These are phyloP conservation scores for Sphenodon punctatus DNA, from an alignment of 2,797 vertebrate genomes.

Conservation along the genomic window DNA sequence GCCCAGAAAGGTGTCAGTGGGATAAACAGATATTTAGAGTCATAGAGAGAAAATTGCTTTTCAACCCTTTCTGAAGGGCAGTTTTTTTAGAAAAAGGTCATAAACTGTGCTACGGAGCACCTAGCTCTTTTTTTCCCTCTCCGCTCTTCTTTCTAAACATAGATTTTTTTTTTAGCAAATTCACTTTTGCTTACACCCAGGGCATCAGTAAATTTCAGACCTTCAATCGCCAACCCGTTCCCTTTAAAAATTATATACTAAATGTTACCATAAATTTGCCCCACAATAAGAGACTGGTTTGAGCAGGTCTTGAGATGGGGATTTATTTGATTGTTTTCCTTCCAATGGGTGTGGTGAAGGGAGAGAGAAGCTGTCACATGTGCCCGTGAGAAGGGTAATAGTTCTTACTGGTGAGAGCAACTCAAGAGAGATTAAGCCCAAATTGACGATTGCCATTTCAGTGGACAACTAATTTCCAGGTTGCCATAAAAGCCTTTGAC, in stretches of 20 bases:
- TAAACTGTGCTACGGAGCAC: constrained; percentile 44
- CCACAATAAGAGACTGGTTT: constrained; percentile 53
- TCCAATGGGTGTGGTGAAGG: constrained; percentile 49
- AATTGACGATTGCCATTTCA: constrained; percentile 55
- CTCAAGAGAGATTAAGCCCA: constrained; percentile 46
- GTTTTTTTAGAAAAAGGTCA: constrained; percentile 34
- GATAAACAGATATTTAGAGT: constrained; percentile 75
- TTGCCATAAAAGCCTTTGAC: constrained; percentile 38
- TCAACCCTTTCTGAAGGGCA: constrained; percentile 54
- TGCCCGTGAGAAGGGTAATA: constrained; percentile 43
- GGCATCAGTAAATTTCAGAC: constrained; percentile 70
- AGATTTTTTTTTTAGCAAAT: constrained; percentile 54
- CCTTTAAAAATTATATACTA: constrained; percentile 50
- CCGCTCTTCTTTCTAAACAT: constrained; percentile 15
- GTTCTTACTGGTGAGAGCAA: constrained; percentile 59
- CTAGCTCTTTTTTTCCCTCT: constrained; percentile 20
- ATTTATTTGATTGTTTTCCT: constrained; percentile 68
- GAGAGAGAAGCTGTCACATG: constrained; percentile 41
- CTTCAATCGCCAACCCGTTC: constrained; percentile 45
- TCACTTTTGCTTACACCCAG: constrained; percentile 52
- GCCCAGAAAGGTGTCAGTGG: constrained; percentile 63
- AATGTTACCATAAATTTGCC: constrained; percentile 46
- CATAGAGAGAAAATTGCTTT: constrained; percentile 67
- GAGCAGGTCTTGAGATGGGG: constrained; percentile 54
- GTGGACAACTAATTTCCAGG: constrained; percentile 53